These are phyloP conservation scores for Sebastes cheni DNA, from an alignment of 2,797 vertebrate genomes.

Conservation along the genomic window DNA sequence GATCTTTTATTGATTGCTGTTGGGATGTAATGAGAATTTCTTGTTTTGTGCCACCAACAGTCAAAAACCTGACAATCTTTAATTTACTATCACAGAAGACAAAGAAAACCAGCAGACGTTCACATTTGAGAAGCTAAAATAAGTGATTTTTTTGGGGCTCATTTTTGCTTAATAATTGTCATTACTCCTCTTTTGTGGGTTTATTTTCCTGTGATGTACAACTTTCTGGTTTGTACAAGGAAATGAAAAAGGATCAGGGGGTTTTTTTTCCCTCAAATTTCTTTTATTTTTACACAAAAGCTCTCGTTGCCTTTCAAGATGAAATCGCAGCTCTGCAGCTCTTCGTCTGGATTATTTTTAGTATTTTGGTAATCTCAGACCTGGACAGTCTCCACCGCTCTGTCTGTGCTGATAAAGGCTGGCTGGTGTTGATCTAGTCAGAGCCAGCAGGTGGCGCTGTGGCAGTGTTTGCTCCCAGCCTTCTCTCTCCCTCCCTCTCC, in stretches of 20 bases:
- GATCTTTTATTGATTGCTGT: too few species aligned
- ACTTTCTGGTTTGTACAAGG: not conserved
- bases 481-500: not conserved
- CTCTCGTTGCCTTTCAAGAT: not conserved
- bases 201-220: not conserved
- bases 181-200: not conserved
- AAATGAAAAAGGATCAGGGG: not conserved
- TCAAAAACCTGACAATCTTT: not conserved
- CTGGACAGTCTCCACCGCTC: not conserved
- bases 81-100: not conserved
- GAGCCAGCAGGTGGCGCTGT: slow-evolving; percentile 61
- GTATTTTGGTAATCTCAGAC: not conserved
- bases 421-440: not conserved
- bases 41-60: not conserved
- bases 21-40: too few species aligned
- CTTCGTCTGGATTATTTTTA: not conserved
- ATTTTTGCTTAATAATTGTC: not conserved
- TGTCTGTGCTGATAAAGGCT: not conserved
- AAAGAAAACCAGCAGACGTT: not conserved
- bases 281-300: not conserved
- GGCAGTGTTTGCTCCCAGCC: slow-evolving; percentile 8
- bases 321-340: not conserved
- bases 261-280: not conserved
- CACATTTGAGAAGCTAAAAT: not conserved
- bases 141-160: not conserved